Base-by-base conservation (phyloP, 2,888 invertebrate genomes). In the Heliconius ismenius region DNA sequence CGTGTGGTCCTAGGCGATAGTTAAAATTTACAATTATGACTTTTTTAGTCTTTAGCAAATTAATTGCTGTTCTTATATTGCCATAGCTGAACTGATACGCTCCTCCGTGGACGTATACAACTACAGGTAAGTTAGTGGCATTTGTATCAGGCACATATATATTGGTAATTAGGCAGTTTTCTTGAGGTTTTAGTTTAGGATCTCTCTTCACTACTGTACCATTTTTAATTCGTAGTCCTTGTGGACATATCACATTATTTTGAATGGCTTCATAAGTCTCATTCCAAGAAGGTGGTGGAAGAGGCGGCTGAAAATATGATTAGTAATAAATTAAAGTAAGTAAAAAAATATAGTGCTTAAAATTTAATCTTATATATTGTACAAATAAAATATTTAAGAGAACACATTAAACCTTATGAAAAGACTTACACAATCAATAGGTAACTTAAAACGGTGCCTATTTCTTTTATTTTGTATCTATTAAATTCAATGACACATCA, bases 101-200 rank as follows among this genome's bases (percentile, higher is more conserved):
- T 4, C 94, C 94, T 26, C 93, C 93, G 76, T 94, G 94, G 3
- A 94, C 83, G 65, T 86, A 83, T 21, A 93, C 89, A 65, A 92
- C 79, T 1, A 94, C 94, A 4, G 94, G 89, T 21, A 86, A 77
- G 32, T 83, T 83, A 0, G 68, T 79, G 36, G 79, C 69, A 15
- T 82, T 77, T 7, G 82, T 84, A 21, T 84, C 79, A 13, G 86
- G 86, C 4, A 85, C 81, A 77, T 79, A 85, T 3, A 87, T 75
- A 32, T 83, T 85, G 1, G 82, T 81, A 21, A 86, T 78, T 0
- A 86, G 80, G 72, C 85, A 86, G 74, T 86, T 81, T 76, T 86
- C 86, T 74, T 58, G 49, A 32, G 28, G 60, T 24, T 62, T 67
- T 3, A 76, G 65, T 65, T 65, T 65, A 11, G 65, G 60, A 73